Evolutionary conservation across 2,797 vertebrate species (phyloP).

Genomic region (Pelochelys cantorii): DNA sequence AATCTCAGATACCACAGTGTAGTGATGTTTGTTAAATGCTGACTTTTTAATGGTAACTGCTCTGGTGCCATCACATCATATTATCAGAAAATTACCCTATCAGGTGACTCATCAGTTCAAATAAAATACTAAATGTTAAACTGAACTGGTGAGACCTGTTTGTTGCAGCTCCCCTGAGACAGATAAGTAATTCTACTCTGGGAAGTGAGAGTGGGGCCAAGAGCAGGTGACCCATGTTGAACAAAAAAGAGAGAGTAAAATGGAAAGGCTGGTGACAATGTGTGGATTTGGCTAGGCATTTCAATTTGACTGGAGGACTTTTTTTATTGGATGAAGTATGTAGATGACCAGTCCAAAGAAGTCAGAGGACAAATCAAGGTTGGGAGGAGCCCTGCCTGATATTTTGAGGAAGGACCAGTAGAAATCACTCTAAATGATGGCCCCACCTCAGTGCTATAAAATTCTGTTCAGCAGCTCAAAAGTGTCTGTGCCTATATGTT

Average conservation of each 20-base stretch:
- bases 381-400: background rate
- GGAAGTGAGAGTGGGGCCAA: background rate
- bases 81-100: background rate
- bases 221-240: background rate
- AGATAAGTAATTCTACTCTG: background rate
- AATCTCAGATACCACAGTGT: background rate
- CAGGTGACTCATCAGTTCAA: background rate
- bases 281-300: background rate
- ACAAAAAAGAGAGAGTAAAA: background rate
- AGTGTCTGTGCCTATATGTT: background rate
- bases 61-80: fast-evolving
- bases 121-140: background rate
- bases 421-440: background rate
- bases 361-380: background rate
- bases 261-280: background rate
- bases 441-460: background rate
- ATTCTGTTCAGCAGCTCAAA: background rate
- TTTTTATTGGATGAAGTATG: background rate
- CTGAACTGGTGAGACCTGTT: fast-evolving
- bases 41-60: background rate
- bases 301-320: background rate
- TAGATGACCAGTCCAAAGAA: background rate
- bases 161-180: fast-evolving
- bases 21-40: background rate
- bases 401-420: background rate